Percentiles rank a stretch among this genome's conserved stretches.
Conservation (phyloP, 1,140 invertebrate genomes). For the Drosophila malerkotliana region DNA sequence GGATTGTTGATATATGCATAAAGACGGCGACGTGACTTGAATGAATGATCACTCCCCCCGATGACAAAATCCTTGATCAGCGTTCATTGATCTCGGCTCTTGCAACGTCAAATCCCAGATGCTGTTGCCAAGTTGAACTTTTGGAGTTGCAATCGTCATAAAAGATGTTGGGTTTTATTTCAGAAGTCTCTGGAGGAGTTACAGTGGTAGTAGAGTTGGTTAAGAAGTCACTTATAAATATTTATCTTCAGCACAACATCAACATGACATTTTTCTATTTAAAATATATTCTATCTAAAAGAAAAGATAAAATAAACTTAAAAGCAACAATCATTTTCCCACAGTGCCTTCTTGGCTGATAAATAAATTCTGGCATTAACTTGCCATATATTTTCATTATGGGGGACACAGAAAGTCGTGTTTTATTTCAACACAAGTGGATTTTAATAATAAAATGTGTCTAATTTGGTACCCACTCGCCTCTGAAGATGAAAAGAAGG, state of each 20-base stretch:
- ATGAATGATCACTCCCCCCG: slow-evolving; percentile 58
- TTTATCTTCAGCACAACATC: too few relatives aligned
- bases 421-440: slow-evolving; percentile 82
- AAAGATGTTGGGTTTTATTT: not conserved
- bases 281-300: not conserved
- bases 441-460: slow-evolving; percentile 83
- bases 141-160: slow-evolving; percentile 10
- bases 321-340: slow-evolving; percentile 19
- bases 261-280: too few relatives aligned
- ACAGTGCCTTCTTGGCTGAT: slow-evolving; percentile 37
- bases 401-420: slow-evolving; percentile 80
- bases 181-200: not conserved
- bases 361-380: slow-evolving; percentile 80
- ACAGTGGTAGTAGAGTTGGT: not conserved
- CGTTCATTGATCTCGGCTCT: slow-evolving; percentile 69
- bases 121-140: slow-evolving; percentile 53
- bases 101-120: slow-evolving; percentile 5
- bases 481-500: slow-evolving; percentile 11
- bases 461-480: slow-evolving; percentile 80
- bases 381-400: slow-evolving; percentile 83
- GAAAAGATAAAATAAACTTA: not conserved
- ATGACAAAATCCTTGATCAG: slow-evolving; percentile 74
- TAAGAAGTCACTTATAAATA: too few relatives aligned
- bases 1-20: slow-evolving; percentile 64
- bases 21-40: slow-evolving; percentile 63